Percentiles rank a stretch among this genome's conserved stretches.
phyloP scores from a whole-genome alignment of 1,140 invertebrate genomes.

The Drosophila pachea region DNA sequence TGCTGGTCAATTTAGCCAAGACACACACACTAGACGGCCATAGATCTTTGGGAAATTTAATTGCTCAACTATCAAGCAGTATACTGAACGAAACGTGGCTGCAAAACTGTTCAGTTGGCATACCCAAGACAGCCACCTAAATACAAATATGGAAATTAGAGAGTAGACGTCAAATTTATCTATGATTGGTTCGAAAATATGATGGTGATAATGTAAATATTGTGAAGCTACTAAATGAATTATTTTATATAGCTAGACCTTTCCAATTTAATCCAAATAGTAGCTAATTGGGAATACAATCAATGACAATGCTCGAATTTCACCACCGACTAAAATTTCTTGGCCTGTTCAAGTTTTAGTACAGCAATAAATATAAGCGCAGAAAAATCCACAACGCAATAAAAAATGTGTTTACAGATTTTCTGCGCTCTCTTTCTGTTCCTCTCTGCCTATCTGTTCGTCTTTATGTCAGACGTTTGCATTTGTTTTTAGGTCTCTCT shows the following conservation, averaged over 20 bases:
- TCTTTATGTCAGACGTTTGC: background rate
- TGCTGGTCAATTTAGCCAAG: too few species aligned
- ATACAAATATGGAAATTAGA: background rate
- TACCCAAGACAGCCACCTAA: constrained; percentile 5
- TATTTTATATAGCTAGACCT: background rate
- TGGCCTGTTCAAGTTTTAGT: background rate
- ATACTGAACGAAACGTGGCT: background rate
- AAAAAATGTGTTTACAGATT: constrained; percentile 49
- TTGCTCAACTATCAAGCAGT: too few species aligned
- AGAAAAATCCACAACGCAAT: constrained; percentile 35
- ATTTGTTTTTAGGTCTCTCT: constrained; percentile 12
- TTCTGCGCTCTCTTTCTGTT: constrained; percentile 1
- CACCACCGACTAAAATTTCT: background rate
- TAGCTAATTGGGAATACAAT: too few species aligned
- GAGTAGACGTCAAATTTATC: background rate
- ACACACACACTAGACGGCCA: too few species aligned
- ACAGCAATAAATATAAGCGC: background rate
- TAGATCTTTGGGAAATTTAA: too few species aligned
- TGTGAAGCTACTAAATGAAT: too few species aligned
- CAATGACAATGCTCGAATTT: background rate
- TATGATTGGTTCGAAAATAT: background rate
- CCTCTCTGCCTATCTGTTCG: background rate
- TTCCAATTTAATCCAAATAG: background rate
- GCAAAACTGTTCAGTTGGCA: background rate
- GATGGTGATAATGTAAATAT: background rate